These are phyloP conservation scores for Clarias pachynema DNA, from an alignment of 2,797 vertebrate genomes.

Conservation along the genomic window DNA sequence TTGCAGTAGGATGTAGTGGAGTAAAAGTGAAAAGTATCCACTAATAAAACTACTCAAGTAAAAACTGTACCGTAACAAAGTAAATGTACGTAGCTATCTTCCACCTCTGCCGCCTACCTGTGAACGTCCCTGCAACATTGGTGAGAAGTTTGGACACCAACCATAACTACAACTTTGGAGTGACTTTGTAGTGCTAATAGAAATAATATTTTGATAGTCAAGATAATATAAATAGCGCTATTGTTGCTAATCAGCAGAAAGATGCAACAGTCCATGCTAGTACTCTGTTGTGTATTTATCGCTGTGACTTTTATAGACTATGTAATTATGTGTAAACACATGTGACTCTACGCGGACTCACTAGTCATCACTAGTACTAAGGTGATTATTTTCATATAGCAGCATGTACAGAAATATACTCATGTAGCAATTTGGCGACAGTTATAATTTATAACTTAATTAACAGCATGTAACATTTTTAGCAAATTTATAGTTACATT, in stretches of 20 bases:
- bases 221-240: not conserved
- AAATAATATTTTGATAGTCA: slow-evolving; percentile 16
- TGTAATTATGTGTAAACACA: not conserved
- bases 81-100: too few species aligned
- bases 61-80: too few species aligned
- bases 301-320: not conserved
- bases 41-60: too few species aligned
- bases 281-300: not conserved
- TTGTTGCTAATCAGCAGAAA: not conserved
- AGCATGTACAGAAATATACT: slow-evolving; percentile 1
- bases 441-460: not conserved
- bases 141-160: not conserved
- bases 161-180: not conserved
- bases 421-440: not conserved
- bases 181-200: not conserved
- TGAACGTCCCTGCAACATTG: not conserved
- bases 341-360: not conserved
- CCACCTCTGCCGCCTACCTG: too few species aligned
- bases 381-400: slow-evolving; percentile 7
- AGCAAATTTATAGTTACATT: not conserved
- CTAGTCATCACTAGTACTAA: not conserved
- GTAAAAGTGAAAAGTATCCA: too few species aligned
- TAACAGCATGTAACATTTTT: not conserved
- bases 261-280: not conserved
- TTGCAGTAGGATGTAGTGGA: too few species aligned